Evolutionary conservation across 2,797 vertebrate genomes (phyloP), one percentile per base, ranked within the genome.

Genomic region (Gobionotothen gibberifrons): DNA sequence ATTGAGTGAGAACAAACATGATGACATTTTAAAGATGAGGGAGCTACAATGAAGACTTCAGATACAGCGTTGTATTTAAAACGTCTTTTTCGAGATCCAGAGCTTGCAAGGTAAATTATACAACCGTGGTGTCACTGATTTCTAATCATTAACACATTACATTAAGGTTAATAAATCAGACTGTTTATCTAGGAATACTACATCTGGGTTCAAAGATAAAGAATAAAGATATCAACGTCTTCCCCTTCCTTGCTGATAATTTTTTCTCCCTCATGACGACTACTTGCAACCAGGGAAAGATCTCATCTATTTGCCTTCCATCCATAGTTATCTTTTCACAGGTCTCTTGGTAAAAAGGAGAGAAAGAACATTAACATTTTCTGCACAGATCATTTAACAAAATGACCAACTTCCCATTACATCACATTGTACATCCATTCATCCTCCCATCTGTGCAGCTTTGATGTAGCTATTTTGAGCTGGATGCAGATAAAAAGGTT

Each of bases 401-500:
- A 67, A 40, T 63, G 5, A 55, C 7, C 19, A 55, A 19, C 5
- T 49, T 46, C 36, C 22, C 13, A 53, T 21, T 17, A 32, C 64
- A 70, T 48, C n/a, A 26, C 44, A 56, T 22, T 22, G 0, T 15
- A 11, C 43, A 51, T 69, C 29, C 72, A 54, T 49, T 40, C 51
- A 62, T 67, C 39, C 43, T 48, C 58, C 60, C 10, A 61, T 67
- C 72, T 61, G 32, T 44, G 51, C 17, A 51, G 61, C 9, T 85
- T 87, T 86, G 82, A 84, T 81, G 82, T n/a, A 15, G 54, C 74
- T 90, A 79, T 86, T 90, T 78, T 57, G 19, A 79, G 74, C 59
- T 64, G 49, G 79, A 78, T 46, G 67, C 60, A 79, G 89, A 91
- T 91, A 90, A 89, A 79, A 68, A 66, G 61, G 43, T 89, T 92